Evolutionary conservation across 2,888 invertebrate species (phyloP).

Genomic region (Metellina segmentata): DNA sequence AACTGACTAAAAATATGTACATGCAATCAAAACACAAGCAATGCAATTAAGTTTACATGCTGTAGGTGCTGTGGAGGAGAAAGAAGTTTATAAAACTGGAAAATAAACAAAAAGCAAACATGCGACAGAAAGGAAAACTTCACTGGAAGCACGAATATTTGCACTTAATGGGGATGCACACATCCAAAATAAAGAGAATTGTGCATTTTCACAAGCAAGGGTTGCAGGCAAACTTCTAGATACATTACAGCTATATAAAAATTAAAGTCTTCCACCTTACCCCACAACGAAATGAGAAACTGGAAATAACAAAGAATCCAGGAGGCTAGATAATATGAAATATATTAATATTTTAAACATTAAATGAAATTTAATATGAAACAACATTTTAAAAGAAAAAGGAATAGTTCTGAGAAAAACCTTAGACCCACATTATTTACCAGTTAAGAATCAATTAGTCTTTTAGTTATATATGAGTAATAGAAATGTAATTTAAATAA

Average conservation of each 20-base stretch:
- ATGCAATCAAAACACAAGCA: no score
- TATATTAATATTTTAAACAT: constrained; percentile 15
- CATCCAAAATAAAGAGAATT: not conserved
- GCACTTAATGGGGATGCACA: not conserved
- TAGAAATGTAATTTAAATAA: no score
- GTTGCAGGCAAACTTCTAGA: constrained; percentile 9
- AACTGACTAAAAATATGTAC: no score
- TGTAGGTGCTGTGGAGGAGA: no score
- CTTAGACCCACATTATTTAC: not conserved
- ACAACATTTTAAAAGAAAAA: not conserved
- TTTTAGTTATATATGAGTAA: not conserved
- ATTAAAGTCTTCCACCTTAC: constrained; percentile 65
- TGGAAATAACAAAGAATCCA: constrained; percentile 73
- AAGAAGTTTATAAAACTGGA: no score
- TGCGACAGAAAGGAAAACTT: not conserved
- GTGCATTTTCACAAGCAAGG: constrained; percentile 22
- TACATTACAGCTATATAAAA: constrained; percentile 12
- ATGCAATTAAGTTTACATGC: no score
- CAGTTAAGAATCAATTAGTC: not conserved
- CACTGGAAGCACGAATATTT: no score
- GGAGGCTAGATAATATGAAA: constrained; percentile 71
- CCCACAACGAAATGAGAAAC: constrained; percentile 73
- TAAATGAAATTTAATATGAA: not conserved
- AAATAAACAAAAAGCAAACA: not conserved
- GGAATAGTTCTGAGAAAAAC: not conserved